Evolutionary conservation across 2,888 invertebrate species (phyloP).

Genomic region (Hirtodrosophila histrioides): DNA sequence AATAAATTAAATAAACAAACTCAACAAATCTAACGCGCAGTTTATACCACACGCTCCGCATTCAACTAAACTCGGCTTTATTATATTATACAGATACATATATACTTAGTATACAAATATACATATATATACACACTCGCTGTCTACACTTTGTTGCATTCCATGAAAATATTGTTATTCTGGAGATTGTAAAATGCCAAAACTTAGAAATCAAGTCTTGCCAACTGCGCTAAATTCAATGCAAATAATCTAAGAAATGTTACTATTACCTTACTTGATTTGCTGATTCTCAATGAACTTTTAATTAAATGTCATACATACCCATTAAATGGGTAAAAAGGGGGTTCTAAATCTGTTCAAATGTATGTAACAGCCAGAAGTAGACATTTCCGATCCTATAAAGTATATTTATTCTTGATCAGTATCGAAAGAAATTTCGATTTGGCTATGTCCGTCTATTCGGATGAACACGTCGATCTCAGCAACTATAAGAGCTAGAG

Average conservation of each 20-base stretch:
- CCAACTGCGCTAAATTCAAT: background rate
- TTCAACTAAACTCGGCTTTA: conserved; percentile 8
- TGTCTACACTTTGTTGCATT: conserved; percentile 1
- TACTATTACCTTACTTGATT: background rate
- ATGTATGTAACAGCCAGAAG: too few species aligned
- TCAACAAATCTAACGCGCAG: conserved; percentile 60
- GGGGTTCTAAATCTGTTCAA: too few species aligned
- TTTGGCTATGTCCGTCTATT: too few species aligned
- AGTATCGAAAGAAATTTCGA: too few species aligned
- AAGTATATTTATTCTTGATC: too few species aligned
- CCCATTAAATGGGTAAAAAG: too few species aligned
- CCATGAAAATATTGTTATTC: conserved; percentile 1
- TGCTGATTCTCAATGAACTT: background rate
- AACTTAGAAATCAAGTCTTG: conserved; percentile 6
- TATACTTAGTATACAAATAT: background rate
- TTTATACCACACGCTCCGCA: conserved; percentile 40
- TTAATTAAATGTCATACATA: too few species aligned
- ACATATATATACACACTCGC: background rate
- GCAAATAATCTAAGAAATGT: background rate
- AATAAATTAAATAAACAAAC: conserved; percentile 53
- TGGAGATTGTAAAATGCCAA: background rate
- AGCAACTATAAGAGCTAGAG: too few species aligned
- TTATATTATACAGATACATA: background rate
- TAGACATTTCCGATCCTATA: too few species aligned
- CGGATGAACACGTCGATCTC: too few species aligned